Base-by-base conservation (phyloP, 1,140 invertebrate species). In the Mizuhopecten yessoensis region DNA sequence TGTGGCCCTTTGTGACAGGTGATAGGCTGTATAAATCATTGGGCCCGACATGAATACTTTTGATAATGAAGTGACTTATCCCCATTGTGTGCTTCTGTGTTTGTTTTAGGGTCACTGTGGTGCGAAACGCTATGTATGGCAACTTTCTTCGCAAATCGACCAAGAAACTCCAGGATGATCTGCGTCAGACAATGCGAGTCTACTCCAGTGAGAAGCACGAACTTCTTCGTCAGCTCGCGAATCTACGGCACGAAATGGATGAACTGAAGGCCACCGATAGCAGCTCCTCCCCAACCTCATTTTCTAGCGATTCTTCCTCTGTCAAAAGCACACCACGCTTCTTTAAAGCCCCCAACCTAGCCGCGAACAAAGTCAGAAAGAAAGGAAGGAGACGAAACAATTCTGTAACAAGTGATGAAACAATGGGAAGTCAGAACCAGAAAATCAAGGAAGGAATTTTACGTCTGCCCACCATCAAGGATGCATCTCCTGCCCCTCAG, bases 181-280 rank as follows among this genome's bases (percentile, higher is more conserved):
- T 94, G n/a, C 90, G 89, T 15, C 91, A 93, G 33, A 93, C 92
- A 0, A 94, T 94, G 94, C 91, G 88, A 34, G 90, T 89, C 9
- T 94, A 94, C 87, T 90, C 91, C 17, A 42, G 34, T 23, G 94
- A 94, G 36, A 94, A 94, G 88, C 91, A 93, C n/a, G 89, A 92
- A 36, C 90, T 94, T 10, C 86, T 92, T 15, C 88, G 90, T 39
- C 92, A 94, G n/a, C 91, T 94, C 0, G 86, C 92, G 23, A 92
- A 49, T 91, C 90, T 94, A 87, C 34, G 92, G 20, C 90, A 93
- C 34, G 87, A 93, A 34, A 90, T 93, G 87, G 90, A 86, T 9
- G 92, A 92, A 13, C 29, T 91, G 33, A 90, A 91, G 88, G 5
- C 92, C 17, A 29, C 57, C 23, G 90, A 91, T 0, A 29, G 86